A percentile compares a stretch with the other conserved stretches of the same genome.
Conservation (phyloP, 1,140 invertebrate genomes). For the Phocides pigmalion region DNA sequence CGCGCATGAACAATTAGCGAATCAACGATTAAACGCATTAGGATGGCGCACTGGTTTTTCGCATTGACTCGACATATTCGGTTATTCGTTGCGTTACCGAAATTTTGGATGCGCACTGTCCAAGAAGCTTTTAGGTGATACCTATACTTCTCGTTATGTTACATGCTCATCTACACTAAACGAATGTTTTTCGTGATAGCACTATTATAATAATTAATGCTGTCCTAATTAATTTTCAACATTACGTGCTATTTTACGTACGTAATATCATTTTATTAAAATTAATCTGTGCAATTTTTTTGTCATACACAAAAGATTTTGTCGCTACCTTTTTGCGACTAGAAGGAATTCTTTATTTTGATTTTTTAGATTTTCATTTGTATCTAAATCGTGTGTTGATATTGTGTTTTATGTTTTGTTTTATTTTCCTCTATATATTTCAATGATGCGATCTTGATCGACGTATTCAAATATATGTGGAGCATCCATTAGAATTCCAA, state of each 20-base stretch:
- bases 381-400: too few species aligned
- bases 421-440: constrained; percentile 96
- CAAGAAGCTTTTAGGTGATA: constrained; percentile 4
- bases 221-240: constrained; percentile 9
- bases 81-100: too few species aligned
- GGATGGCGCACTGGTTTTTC: too few species aligned
- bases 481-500: constrained; percentile 99
- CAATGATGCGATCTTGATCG: constrained; percentile 98
- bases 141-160: neutral
- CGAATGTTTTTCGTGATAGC: constrained; percentile 6
- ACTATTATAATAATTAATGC: constrained; percentile 5
- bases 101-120: too few species aligned
- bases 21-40: too few species aligned
- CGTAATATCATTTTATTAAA: neutral
- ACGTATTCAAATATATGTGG: constrained; percentile 99
- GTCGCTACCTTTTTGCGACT: too few species aligned
- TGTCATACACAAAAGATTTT: too few species aligned
- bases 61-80: too few species aligned
- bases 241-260: constrained; percentile 9
- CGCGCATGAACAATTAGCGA: too few species aligned
- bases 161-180: constrained; percentile 1
- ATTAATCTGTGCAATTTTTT: neutral
- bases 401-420: neutral
- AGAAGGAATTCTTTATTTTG: too few species aligned
- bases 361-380: too few species aligned